Base-by-base conservation (phyloP, 2,113 vertebrate species). In the Rallus limicola region DNA sequence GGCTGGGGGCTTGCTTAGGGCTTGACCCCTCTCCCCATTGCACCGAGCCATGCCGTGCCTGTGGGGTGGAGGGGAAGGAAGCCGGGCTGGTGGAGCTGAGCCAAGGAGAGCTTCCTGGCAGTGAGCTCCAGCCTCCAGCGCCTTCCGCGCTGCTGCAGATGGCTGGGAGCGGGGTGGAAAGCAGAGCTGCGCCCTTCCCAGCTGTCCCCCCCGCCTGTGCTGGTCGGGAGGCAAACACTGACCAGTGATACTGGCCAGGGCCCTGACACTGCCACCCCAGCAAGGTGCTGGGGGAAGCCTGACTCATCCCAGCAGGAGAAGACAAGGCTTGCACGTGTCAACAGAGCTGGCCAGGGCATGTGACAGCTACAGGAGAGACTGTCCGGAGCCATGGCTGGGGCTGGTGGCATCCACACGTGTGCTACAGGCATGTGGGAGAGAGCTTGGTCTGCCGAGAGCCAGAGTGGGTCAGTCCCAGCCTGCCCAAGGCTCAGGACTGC, bases 61-160 rank as follows among this genome's bases (percentile, higher is more conserved):
- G 11, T 19, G 52, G 87, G 85, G 93, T 86, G 75, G 88, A 92
- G 76, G 42, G 90, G 90, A 95, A 94, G 95, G 95, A 95, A 95
- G 69, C 58, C 5, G 19, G 42, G 21, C 31, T 2, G 0, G 31
- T 88, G 92, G 92, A 95, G 64, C 60, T 0, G 4, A 88, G 91
- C 90, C 95, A 95, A 69, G 56, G 42, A 91, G 60, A 88, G 42
- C 85, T 94, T 96, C 92, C 88, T 96, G 94, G 60, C 88, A 67
- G 76, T 2, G 13, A 63, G 29, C 75, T 95, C 46, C 58, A 44
- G 63, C 34, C 71, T 91, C 56, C 90, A 48, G 88, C 10, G 13
- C 92, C 72, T 87, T 40, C 70, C 15, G 1, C 15, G 44, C 69
- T 5, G 82, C 71, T 1, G 40, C 95, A 53, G 76, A 69, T 34